phyloP scores from a whole-genome alignment of 2,797 vertebrate genomes.

The Acomys russatus region DNA sequence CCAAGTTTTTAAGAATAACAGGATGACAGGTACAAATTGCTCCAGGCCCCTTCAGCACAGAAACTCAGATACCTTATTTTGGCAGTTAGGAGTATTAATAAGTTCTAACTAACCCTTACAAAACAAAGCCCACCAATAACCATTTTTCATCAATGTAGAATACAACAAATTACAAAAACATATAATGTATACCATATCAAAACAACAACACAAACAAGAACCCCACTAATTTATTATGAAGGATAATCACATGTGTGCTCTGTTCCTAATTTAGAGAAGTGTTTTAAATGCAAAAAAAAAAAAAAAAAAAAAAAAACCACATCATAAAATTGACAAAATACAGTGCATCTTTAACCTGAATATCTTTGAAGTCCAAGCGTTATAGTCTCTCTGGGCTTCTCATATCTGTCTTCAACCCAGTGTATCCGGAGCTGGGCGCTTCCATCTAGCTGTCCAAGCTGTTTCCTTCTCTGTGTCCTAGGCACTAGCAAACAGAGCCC shows the following conservation, averaged over 20 bases:
- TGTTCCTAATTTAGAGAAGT: constrained; percentile 16
- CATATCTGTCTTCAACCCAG: not conserved
- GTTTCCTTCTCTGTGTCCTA: constrained; percentile 1
- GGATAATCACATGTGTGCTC: not conserved
- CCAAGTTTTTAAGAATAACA: not conserved
- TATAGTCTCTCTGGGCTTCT: not conserved
- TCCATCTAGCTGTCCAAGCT: not conserved
- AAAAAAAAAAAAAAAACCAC: not conserved
- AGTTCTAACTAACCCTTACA: not conserved
- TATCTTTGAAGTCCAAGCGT: not conserved
- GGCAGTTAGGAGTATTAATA: constrained; percentile 17
- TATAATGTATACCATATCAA: not conserved
- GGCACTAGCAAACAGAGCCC: not conserved
- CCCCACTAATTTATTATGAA: not conserved
- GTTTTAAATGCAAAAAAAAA: constrained; percentile 9
- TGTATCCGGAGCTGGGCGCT: not conserved
- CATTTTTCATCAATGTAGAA: constrained; percentile 37
- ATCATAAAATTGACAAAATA: not conserved
- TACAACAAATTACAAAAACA: not conserved
- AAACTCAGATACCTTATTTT: not conserved
- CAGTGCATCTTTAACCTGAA: not conserved
- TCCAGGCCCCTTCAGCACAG: constrained; percentile 3
- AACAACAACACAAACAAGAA: not conserved
- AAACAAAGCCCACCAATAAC: not conserved
- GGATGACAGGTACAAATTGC: not conserved